These are phyloP conservation scores for Pipra filicauda DNA, from an alignment of 2,113 vertebrate genomes.

Conservation along the genomic window DNA sequence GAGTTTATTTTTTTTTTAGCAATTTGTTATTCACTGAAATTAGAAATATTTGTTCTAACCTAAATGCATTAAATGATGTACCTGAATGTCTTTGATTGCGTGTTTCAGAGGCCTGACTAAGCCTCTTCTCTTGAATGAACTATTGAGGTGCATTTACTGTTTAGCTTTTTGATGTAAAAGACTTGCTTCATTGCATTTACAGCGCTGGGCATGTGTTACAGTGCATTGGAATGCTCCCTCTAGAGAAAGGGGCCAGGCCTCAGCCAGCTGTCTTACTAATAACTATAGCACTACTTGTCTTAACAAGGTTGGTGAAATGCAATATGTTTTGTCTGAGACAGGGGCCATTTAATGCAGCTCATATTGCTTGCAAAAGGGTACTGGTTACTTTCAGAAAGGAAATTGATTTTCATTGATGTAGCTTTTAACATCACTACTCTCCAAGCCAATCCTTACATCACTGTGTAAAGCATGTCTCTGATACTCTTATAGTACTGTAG, in stretches of 20 bases:
- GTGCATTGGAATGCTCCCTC: neutral
- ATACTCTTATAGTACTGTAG: neutral
- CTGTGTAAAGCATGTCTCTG: neutral
- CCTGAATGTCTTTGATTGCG: neutral
- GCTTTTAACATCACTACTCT: neutral
- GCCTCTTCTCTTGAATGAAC: neutral
- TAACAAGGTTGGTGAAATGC: neutral
- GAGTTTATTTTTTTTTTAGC: neutral
- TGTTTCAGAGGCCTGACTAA: neutral
- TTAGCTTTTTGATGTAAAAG: neutral
- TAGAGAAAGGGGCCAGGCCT: neutral
- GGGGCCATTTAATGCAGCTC: neutral
- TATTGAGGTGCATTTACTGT: neutral
- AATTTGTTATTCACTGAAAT: neutral
- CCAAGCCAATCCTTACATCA: neutral
- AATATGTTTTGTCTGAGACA: neutral
- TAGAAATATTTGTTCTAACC: neutral
- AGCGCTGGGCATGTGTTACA: neutral
- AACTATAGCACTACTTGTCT: neutral
- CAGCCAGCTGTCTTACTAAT: neutral
- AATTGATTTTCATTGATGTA: neutral
- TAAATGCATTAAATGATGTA: neutral
- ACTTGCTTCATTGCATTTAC: neutral
- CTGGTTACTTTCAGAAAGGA: neutral
- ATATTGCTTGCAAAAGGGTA: neutral